Base-by-base conservation (phyloP, 2,797 vertebrate genomes). In the Chelon auratus region DNA sequence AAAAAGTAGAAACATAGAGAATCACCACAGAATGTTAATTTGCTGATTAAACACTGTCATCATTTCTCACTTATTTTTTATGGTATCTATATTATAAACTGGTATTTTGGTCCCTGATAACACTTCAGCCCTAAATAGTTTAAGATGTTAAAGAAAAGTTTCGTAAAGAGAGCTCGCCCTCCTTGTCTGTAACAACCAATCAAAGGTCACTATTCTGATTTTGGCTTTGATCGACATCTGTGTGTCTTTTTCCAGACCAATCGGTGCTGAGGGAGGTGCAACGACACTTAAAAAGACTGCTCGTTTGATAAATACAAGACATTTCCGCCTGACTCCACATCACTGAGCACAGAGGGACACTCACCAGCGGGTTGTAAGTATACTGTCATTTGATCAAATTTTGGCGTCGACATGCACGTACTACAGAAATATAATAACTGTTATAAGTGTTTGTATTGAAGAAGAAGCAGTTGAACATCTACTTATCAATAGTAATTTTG, bases 231-330 rank as follows among this genome's bases (percentile, higher is more conserved):
- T 85, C 42, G 63, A 53, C 70, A 54, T 67, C 62, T 77, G n/a
- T 88, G 68, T 81, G 47, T 83, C 74, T 77, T 60, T 72, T 77
- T 87, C 55, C 86, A 92, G 93, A 80, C 93, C 92, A 93, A 94
- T 94, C 90, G 64, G 52, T 75, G 71, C 63, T 2, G 86, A 89
- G 92, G 93, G 94, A 90, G 93, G 93, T 80, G 91, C 91, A 69
- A 80, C 75, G 9, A 4, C 58, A 20, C 61, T 80, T 82, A 79
- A 92, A 87, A 92, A 64, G 73, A 75, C 43, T 42, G 39, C 61
- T 77, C 58, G 70, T 82, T 71, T 72, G 82, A 85, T 84, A 86
- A 82, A 85, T 81, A 72, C 73, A 87, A 71, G 68, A 30, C 87
- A 90, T 83, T 88, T 89, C 85, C 80, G 60, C 78, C 69, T 2